Base-by-base conservation (phyloP, 2,113 vertebrate genomes). In the Muntiacus reevesi region DNA sequence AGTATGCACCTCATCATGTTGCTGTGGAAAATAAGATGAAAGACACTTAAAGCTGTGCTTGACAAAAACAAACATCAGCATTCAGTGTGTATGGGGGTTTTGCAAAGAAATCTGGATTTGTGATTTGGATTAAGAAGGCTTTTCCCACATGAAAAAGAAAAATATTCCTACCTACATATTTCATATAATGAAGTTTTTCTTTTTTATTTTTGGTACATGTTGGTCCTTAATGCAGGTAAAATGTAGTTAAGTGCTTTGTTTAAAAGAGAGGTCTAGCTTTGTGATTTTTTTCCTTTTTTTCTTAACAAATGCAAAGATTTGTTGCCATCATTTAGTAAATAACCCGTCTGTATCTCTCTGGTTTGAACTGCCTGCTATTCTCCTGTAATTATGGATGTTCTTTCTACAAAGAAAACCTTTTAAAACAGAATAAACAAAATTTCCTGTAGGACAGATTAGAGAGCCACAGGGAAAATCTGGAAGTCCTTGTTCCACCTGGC, bases 401-500 rank as follows among this genome's bases (percentile, higher is more conserved):
- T 6, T 76, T 88, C 55, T 54, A 96, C 1, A 71, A 43, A 54
- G n/a, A 95, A 52, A 47, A 16, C 19, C 45, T 92, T 76, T 74
- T 86, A 60, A 83, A 92, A 60, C 25, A 95, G 60, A 91, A 81
- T 14, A 87, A 59, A 94, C 30, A 93, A 36, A 93, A 93, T 89
- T 40, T 96, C 33, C 60, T 59, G 1, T 40, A 50, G 15, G 47
- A 78, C 23, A 92, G 60, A 55, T 40, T 33, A 23, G 45, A 78
- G 43, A 11, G 40, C 5, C 67, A 33, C 36, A 71, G 16, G 19
- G 15, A 84, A 85, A 91, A 52, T 40, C 30, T 57, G 25, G 25
- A 67, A 28, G 14, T 55, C 47, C 3, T 23, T 84, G 5, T 15
- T 62, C 3, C 59, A 54, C 23, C 33, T 60, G 28, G 36, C 40